A percentile compares a stretch with the other conserved stretches of the same genome.
phyloP scores from a whole-genome alignment of 1,140 invertebrate genomes.

The Philopotamus ludificatus region DNA sequence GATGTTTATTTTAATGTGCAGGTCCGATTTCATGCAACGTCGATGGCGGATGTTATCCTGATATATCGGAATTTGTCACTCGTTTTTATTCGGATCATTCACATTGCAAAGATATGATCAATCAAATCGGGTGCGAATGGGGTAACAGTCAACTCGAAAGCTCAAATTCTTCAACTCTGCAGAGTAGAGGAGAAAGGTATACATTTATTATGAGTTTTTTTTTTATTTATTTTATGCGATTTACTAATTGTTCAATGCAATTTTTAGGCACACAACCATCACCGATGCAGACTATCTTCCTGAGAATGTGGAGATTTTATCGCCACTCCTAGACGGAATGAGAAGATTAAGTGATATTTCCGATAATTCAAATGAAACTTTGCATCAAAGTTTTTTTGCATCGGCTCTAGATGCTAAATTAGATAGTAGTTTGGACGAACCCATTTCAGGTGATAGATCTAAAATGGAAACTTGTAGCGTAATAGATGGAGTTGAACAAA shows the following conservation, averaged over 20 bases:
- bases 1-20: constrained; percentile 1
- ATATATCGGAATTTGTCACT: constrained; percentile 68
- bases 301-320: constrained; percentile 54
- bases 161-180: background rate
- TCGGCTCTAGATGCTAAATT: background rate
- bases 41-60: constrained; percentile 53
- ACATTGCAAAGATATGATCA: constrained; percentile 60
- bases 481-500: background rate
- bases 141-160: background rate
- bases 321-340: constrained; percentile 51
- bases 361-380: constrained; percentile 14
- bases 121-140: constrained; percentile 32
- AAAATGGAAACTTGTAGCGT: background rate
- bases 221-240: background rate
- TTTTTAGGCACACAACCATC: constrained; percentile 46
- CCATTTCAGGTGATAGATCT: background rate
- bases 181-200: background rate
- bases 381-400: background rate
- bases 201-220: background rate
- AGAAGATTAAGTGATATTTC: constrained; percentile 45
- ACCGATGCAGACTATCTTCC: constrained; percentile 52
- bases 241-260: background rate
- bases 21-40: constrained; percentile 30
- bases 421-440: background rate
- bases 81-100: constrained; percentile 71